Base-by-base conservation (phyloP, 2,113 vertebrate species). In the Pteronura brasiliensis region DNA sequence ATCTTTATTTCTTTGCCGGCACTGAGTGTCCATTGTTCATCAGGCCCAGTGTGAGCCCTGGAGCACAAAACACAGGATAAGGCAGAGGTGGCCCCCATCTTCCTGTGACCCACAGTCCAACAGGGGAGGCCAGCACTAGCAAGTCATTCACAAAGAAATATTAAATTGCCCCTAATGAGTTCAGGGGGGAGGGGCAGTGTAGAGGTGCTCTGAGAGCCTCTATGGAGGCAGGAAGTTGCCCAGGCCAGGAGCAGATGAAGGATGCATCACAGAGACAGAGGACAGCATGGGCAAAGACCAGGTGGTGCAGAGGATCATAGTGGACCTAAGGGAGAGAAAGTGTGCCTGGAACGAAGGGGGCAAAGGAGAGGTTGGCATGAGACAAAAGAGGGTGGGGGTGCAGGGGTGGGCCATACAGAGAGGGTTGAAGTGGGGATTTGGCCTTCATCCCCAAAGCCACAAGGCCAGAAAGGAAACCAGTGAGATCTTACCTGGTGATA, bases 351-450 rank as follows among this genome's bases (percentile, higher is more conserved):
- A 6, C 1, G 18, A 39, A 17, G 20, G 12, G 42, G 69, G 3
- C 17, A 52, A 5, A 20, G 29, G 18, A 17, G 57, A 42, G 18
- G 20, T 3, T 7, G 20, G 57, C 11, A 3, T 14, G 88, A 76
- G 55, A 5, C 7, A 29, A 34, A 52, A 34, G 18, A 25, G 65
- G 0, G 3, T 3, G 8, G 5, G 5, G 5, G 39, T 39, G 11
- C n/a, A 25, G 74, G 42, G 63, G 39, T 1, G 2, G 44, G 57
- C 67, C 34, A 0, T 1, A 7, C 7, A 29, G 25, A 31, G 74
- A 47, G 7, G 9, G 13, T 17, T 57, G 11, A 17, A 4, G 36
- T 17, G 4, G 31, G 31, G 84, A 47, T 55, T 23, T 77, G 82
- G 42, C 39, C 77, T 80, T 67, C 72, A 1, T 44, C 39, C 63